A percentile compares a stretch with the other conserved stretches of the same genome.
Conservation (phyloP, 2,888 invertebrate species). For the Cybosia mesomella region DNA sequence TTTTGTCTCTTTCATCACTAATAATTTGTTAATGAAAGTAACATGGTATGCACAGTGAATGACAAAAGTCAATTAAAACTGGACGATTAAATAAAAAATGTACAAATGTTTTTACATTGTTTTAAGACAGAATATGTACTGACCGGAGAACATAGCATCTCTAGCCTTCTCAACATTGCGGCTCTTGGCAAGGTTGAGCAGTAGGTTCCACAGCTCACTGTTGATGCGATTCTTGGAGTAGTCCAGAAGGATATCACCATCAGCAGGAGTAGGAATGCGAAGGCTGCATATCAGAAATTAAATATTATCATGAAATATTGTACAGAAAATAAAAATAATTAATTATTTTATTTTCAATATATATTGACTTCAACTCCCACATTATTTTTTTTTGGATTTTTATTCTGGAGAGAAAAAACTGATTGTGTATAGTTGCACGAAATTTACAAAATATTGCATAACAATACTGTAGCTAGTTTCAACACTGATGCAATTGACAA, state of each 20-base stretch:
- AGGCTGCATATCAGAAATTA: constrained; percentile 84
- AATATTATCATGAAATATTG: not conserved
- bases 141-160: constrained; percentile 94
- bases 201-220: constrained; percentile 90
- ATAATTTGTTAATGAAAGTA: too few relatives aligned
- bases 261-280: constrained; percentile 91
- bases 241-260: constrained; percentile 97
- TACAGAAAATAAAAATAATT: too few relatives aligned
- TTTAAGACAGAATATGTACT: constrained; percentile 13
- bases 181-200: constrained; percentile 93
- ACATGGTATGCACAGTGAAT: too few relatives aligned
- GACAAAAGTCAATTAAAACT: too few relatives aligned
- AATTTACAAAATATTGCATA: not conserved
- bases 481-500: not conserved
- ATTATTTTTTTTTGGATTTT: too few relatives aligned
- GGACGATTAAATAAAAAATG: too few relatives aligned
- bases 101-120: too few relatives aligned
- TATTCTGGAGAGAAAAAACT: too few relatives aligned
- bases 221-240: constrained; percentile 98
- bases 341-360: too few relatives aligned
- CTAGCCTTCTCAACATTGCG: constrained; percentile 95
- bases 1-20: too few relatives aligned
- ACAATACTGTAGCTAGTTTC: not conserved
- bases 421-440: too few relatives aligned
- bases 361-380: too few relatives aligned